These are phyloP conservation scores for Emmelina monodactyla DNA, from an alignment of 2,888 invertebrate species.

Conservation along the genomic window DNA sequence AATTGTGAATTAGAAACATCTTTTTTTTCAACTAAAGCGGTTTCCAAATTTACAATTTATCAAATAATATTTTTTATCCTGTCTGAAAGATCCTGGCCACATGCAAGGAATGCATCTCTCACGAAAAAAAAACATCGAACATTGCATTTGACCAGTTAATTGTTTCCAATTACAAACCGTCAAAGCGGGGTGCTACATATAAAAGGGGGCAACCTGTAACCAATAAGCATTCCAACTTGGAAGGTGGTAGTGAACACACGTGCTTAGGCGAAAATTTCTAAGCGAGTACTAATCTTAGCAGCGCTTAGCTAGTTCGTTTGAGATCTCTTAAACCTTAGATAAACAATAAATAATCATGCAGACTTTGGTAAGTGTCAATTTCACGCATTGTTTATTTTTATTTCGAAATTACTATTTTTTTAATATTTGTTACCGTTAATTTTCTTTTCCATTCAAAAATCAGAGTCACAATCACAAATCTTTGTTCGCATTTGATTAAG, in stretches of 20 bases:
- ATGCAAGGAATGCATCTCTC: slow-evolving; percentile 38
- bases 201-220: slow-evolving; percentile 41
- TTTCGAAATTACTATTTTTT: no score
- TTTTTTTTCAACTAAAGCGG: no score
- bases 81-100: no score
- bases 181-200: slow-evolving; percentile 55
- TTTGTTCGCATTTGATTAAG: no score
- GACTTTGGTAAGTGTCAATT: slow-evolving; percentile 50
- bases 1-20: no score
- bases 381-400: no score
- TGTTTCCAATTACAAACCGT: slow-evolving; percentile 56
- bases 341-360: slow-evolving; percentile 56
- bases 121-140: slow-evolving; percentile 45
- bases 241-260: slow-evolving; percentile 47
- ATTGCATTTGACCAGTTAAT: slow-evolving; percentile 57
- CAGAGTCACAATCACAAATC: no score
- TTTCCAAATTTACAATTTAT: no score
- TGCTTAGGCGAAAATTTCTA: slow-evolving; percentile 62
- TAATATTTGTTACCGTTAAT: no score
- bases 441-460: no score
- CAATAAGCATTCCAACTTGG: slow-evolving; percentile 50
- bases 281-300: slow-evolving; percentile 60
- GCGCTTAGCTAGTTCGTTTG: slow-evolving; percentile 65
- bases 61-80: no score
- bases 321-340: slow-evolving; percentile 52